Conservation (phyloP, 1,140 invertebrate species). For the Pemphigus obesinymphae region DNA sequence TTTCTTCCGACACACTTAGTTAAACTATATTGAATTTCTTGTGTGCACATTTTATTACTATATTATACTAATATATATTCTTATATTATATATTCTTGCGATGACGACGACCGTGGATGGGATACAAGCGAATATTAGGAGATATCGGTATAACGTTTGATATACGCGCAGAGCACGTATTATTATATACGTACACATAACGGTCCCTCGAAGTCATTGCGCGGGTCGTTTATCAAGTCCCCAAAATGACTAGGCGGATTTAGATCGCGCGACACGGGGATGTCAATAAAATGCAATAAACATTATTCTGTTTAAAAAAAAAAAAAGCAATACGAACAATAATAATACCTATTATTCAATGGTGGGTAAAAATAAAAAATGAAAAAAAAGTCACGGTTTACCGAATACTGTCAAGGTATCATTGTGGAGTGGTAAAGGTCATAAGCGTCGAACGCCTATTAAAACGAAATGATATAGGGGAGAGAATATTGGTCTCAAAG, state of each 20-base stretch:
- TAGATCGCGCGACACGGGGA: neutral
- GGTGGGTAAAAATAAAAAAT: constrained; percentile 1
- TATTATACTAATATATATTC: neutral
- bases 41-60: neutral
- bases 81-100: too few relatives aligned
- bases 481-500: constrained; percentile 36
- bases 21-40: constrained; percentile 44
- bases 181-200: neutral
- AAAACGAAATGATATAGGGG: constrained; percentile 34
- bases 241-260: constrained; percentile 38
- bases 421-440: constrained; percentile 36
- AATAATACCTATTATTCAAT: constrained; percentile 2
- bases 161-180: neutral
- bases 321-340: neutral
- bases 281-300: constrained; percentile 31
- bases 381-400: constrained; percentile 38
- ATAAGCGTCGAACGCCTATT: constrained; percentile 30
- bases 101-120: neutral
- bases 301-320: constrained; percentile 16
- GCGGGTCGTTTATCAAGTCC: constrained; percentile 35
- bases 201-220: neutral
- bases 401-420: constrained; percentile 38
- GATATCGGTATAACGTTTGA: neutral
- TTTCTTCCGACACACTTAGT: constrained; percentile 36
- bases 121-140: neutral